Conservation (phyloP, 1,140 invertebrate genomes). For the Lethrus apterus region DNA sequence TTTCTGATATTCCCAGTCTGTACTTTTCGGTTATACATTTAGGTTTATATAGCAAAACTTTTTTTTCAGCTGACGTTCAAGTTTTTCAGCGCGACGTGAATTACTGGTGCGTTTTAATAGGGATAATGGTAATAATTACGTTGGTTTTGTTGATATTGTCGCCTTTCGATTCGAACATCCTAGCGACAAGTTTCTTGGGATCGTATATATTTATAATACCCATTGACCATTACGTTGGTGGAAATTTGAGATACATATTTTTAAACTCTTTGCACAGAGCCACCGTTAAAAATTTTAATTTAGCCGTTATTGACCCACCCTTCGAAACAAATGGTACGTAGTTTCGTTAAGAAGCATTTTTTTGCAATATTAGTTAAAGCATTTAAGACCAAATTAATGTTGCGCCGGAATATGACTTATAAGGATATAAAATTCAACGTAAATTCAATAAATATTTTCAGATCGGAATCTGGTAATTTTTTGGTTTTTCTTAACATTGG, state of each 20-base stretch:
- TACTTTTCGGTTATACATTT: no score
- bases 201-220: constrained; percentile 54
- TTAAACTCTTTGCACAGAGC: constrained; percentile 57
- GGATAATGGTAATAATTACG: constrained; percentile 45
- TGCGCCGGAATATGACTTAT: no score
- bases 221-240: constrained; percentile 57
- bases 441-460: no score
- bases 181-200: constrained; percentile 49
- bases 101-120: constrained; percentile 55
- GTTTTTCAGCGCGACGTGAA: constrained; percentile 48
- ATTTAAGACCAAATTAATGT: no score
- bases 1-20: no score
- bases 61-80: constrained; percentile 49
- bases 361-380: no score
- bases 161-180: constrained; percentile 48
- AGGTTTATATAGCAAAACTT: not conserved
- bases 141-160: constrained; percentile 47
- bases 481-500: constrained; percentile 12
- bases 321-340: constrained; percentile 52
- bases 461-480: constrained; percentile 5
- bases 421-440: no score
- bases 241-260: constrained; percentile 61
- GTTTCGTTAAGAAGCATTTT: not conserved
- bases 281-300: constrained; percentile 49
- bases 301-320: constrained; percentile 54